Evolutionary conservation across 2,113 vertebrate species (phyloP).

Genomic region (Hippocampus mohnikei): DNA sequence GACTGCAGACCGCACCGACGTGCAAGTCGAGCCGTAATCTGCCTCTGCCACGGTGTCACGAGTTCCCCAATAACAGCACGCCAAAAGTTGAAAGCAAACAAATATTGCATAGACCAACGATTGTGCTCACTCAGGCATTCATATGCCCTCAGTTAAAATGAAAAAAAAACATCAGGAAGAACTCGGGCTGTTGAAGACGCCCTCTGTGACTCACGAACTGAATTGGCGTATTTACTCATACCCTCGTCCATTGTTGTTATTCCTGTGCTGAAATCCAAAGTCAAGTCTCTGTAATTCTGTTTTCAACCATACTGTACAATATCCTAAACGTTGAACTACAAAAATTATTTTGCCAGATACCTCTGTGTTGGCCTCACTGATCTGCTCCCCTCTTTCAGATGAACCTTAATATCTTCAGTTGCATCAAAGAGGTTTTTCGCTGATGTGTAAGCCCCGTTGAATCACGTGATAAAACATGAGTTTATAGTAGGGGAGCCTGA

Average conservation of each 20-base stretch:
- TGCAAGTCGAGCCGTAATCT: background rate
- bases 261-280: background rate
- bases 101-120: background rate
- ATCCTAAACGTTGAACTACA: background rate
- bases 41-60: background rate
- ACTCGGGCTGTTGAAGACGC: background rate
- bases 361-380: background rate
- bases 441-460: background rate
- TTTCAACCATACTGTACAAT: background rate
- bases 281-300: background rate
- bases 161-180: background rate
- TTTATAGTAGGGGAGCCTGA: background rate
- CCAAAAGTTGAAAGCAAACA: background rate
- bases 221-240: background rate
- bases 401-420: constrained; percentile 1
- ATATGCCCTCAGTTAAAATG: background rate
- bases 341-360: background rate
- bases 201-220: background rate
- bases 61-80: background rate
- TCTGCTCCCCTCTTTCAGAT: background rate
- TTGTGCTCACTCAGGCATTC: background rate
- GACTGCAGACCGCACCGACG: background rate
- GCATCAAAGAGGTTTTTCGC: constrained; percentile 2
- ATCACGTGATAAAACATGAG: background rate
- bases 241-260: background rate